Base-by-base conservation (phyloP, 2,888 invertebrate species). In the Apocheima hispidaria region DNA sequence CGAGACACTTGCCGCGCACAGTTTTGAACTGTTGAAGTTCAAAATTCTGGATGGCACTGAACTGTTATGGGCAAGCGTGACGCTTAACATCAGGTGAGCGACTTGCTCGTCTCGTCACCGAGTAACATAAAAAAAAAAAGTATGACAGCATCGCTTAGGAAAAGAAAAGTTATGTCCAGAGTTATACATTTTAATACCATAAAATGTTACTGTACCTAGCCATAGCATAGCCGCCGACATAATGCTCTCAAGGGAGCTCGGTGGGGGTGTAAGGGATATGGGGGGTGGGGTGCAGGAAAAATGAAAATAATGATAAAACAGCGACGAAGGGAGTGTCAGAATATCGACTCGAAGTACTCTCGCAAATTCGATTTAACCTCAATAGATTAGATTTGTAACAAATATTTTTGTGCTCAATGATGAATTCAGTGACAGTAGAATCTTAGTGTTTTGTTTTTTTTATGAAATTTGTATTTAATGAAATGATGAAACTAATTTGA, bases 301-400 rank as follows among this genome's bases (percentile, higher is more conserved):
- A 66, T 62, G 63, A 68, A 71, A 72, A 72, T 68, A 70, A 72
- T 71, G 71, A 68, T 66, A 71, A 72, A 69, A 72, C 60, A 40
- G 54, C 63, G 53, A 40, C 38, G 68, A 44, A 49, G 67, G 66
- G 60, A 56, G 65, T 50, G 63, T 40, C 63, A 52, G 64, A 26
- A 48, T 33, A 65, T 68, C 36, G 65, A 66, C 65, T 60, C 52
- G 43, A 59, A 57, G 65, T 60, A 58, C 56, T 63, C 65, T 58
- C 50, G 60, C 51, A 66, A 70, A 66, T 65, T 66, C 54, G 66
- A 66, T 65, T 63, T 55, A 50, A 36, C 53, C 49, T 56, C 46
- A 46, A 56, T 57, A 58, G 60, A 58, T 66, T 60, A 62, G 20
- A 28, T 46, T 44, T 28, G 33, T 26, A 6, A n/a, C 36, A 14